Evolutionary conservation across 2,113 vertebrate species (phyloP).

Genomic region (Carollia perspicillata): DNA sequence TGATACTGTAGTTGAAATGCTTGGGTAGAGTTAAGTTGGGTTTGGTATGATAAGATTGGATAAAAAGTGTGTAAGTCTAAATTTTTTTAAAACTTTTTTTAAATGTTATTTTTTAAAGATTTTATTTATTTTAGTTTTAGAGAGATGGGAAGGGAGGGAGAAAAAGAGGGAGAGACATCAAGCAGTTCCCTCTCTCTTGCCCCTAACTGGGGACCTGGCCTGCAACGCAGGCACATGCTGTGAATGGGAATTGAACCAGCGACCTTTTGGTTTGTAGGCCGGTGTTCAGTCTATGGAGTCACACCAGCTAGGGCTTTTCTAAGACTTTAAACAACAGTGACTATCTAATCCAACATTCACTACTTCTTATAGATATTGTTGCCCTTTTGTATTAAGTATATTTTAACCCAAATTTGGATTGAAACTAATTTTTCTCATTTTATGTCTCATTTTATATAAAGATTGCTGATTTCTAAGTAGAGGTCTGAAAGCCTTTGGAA

Average conservation of each 20-base stretch:
- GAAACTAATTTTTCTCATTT: background rate
- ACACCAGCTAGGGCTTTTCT: no score
- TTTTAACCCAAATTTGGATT: constrained; percentile 37
- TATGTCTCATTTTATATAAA: background rate
- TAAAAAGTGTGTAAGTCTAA: background rate
- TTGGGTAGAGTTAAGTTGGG: background rate
- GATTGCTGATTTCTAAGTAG: constrained; percentile 14
- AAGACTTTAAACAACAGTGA: background rate
- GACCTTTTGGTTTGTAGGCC: no score
- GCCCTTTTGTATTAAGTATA: background rate
- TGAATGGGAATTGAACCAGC: no score
- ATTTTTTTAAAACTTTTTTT: background rate
- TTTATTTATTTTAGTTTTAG: no score
- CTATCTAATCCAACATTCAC: background rate
- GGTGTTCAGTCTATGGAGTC: no score
- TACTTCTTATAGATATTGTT: background rate
- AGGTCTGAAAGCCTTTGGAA: background rate
- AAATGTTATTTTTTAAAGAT: no score
- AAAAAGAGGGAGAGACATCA: no score
- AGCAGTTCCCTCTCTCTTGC: no score
- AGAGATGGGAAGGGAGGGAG: no score
- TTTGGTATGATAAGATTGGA: background rate
- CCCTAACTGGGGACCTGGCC: no score
- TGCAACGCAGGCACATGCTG: no score
- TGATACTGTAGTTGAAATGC: background rate